These are phyloP conservation scores for Triplophysa siluroides DNA, from an alignment of 2,113 vertebrate species.

Conservation along the genomic window DNA sequence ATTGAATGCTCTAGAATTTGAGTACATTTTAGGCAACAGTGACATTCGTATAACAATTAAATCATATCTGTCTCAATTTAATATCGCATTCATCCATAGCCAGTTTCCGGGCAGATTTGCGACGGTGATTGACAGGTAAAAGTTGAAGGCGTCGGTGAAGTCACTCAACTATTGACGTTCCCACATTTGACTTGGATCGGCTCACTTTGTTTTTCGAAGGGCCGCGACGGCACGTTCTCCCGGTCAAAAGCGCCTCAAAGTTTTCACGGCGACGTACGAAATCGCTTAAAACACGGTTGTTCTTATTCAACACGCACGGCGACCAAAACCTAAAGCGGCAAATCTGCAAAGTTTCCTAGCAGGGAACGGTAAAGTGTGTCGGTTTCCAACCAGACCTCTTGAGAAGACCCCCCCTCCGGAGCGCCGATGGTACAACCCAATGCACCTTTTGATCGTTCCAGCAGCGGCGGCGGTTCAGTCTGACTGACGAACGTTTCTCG, in stretches of 20 bases:
- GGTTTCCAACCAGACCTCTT: not conserved
- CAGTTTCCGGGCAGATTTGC: not conserved
- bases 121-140: not conserved
- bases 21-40: too few relatives aligned
- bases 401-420: slow-evolving; percentile 3
- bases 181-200: slow-evolving; percentile 4
- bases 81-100: not conserved
- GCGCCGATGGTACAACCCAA: slow-evolving; percentile 32
- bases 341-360: not conserved
- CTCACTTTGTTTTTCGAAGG: not conserved
- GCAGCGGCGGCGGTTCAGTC: slow-evolving; percentile 15
- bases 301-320: not conserved
- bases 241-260: slow-evolving; percentile 19
- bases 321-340: not conserved
- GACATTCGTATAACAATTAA: too few relatives aligned
- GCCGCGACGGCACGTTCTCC: not conserved
- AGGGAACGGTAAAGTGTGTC: not conserved
- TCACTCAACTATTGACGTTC: slow-evolving; percentile 10
- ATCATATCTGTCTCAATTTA: too few relatives aligned
- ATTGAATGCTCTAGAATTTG: too few relatives aligned
- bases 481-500: not conserved
- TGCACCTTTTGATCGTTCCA: slow-evolving; percentile 42
- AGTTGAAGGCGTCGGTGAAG: slow-evolving; percentile 6
- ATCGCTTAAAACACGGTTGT: not conserved
- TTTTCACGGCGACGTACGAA: not conserved